These are phyloP conservation scores for Tichodroma muraria DNA, from an alignment of 2,113 vertebrate genomes.

Conservation along the genomic window DNA sequence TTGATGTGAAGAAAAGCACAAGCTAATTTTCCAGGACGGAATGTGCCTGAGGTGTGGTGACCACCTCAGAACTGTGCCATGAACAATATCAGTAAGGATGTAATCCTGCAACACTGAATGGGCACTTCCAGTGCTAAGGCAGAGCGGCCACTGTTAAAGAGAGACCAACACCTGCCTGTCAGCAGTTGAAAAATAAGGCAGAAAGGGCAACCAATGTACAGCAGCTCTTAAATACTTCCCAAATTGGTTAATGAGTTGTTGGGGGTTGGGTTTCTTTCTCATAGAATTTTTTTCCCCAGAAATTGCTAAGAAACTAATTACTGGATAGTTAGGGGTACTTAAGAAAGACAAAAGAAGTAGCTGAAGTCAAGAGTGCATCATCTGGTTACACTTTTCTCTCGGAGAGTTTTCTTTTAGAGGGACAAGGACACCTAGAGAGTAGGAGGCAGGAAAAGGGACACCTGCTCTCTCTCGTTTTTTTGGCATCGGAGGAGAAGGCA, in stretches of 20 bases:
- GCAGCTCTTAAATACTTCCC: neutral
- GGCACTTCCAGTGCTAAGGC: neutral
- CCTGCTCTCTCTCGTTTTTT: too few species aligned
- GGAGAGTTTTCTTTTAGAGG: neutral
- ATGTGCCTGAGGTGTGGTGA: neutral
- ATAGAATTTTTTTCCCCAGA: too few species aligned
- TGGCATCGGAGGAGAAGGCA: too few species aligned
- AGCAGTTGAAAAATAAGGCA: neutral
- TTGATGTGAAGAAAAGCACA: neutral
- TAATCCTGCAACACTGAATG: neutral
- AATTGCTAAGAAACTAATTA: too few species aligned
- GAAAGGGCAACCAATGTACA: neutral
- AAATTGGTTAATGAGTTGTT: neutral
- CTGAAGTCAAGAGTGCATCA: too few species aligned
- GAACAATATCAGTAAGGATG: neutral
- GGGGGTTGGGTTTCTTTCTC: too few species aligned
- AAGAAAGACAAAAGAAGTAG: too few species aligned
- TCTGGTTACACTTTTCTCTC: too few species aligned
- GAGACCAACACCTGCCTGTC: neutral
- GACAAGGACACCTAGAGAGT: too few species aligned
- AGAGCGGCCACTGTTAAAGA: neutral
- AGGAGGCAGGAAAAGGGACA: too few species aligned
- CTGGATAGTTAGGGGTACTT: too few species aligned
- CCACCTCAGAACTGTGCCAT: neutral
- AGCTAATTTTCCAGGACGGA: neutral